Evolutionary conservation across 2,113 vertebrate genomes (phyloP).

Genomic region (Thunnus maccoyii): DNA sequence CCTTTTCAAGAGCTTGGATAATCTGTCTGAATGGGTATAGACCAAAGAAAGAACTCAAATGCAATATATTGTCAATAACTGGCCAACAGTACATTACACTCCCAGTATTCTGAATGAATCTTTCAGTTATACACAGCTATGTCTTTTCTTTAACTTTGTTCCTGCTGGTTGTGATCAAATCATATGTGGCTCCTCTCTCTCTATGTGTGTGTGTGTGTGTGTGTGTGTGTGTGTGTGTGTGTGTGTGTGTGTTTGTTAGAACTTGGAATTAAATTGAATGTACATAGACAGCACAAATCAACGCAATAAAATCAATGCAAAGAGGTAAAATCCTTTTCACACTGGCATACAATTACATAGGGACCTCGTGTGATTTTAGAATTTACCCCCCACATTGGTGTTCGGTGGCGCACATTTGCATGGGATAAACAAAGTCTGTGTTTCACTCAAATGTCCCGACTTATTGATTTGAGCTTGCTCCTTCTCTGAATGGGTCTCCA

Average conservation of each 20-base stretch:
- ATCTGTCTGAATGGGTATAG: slow-evolving; percentile 15
- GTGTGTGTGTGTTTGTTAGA: neutral
- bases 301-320: neutral
- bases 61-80: slow-evolving; percentile 9
- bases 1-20: slow-evolving; percentile 20
- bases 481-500: slow-evolving; percentile 45
- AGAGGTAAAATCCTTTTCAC: neutral
- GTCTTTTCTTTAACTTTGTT: neutral
- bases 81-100: neutral
- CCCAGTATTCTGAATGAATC: neutral
- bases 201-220: neutral
- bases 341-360: neutral
- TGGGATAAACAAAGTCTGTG: slow-evolving; percentile 37
- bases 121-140: neutral
- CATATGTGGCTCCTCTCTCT: neutral
- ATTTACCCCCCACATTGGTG: neutral
- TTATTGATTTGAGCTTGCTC: slow-evolving; percentile 45
- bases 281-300: neutral
- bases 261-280: neutral
- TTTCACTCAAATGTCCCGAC: slow-evolving; percentile 42
- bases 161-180: neutral
- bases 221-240: slow-evolving; percentile 7
- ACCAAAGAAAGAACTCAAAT: neutral
- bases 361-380: slow-evolving; percentile 23
- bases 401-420: slow-evolving; percentile 10